A percentile compares a stretch with the other conserved stretches of the same genome.
Conservation (phyloP, 2,888 invertebrate species). For the Pyralis farinalis region DNA sequence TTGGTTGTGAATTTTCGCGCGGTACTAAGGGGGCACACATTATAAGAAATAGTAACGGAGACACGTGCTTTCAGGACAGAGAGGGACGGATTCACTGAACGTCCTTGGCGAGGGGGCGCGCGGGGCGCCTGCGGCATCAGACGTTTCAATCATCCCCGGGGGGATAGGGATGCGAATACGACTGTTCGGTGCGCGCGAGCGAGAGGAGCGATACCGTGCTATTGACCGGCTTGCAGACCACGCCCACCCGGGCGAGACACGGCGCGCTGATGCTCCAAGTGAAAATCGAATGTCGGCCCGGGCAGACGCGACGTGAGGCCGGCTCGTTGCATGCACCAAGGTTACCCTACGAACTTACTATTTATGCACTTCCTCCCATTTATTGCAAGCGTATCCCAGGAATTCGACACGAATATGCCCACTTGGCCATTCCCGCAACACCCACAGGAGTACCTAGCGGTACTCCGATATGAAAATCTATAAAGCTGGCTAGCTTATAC, state of each 20-base stretch:
- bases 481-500: constrained; percentile 55
- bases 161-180: constrained; percentile 52
- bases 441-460: constrained; percentile 8
- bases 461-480: constrained; percentile 38
- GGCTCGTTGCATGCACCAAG: constrained; percentile 67
- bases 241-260: constrained; percentile 79
- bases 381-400: constrained; percentile 6
- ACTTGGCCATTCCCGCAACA: constrained; percentile 1
- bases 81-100: constrained; percentile 81
- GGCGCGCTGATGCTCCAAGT: constrained; percentile 75
- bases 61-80: constrained; percentile 80
- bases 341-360: constrained; percentile 53
- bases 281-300: constrained; percentile 79
- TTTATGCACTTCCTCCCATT: constrained; percentile 56
- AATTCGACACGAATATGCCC: constrained; percentile 1
- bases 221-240: constrained; percentile 78
- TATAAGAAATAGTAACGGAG: constrained; percentile 77
- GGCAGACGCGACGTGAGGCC: constrained; percentile 65
- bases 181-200: constrained; percentile 35
- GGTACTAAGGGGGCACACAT: constrained; percentile 75
- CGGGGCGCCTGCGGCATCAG: constrained; percentile 81
- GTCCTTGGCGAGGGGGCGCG: constrained; percentile 78
- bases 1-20: constrained; percentile 78
- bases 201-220: constrained; percentile 69
- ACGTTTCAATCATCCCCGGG: constrained; percentile 80